phyloP scores from a whole-genome alignment of 2,797 vertebrate genomes.

The Sebastes steindachneri region DNA sequence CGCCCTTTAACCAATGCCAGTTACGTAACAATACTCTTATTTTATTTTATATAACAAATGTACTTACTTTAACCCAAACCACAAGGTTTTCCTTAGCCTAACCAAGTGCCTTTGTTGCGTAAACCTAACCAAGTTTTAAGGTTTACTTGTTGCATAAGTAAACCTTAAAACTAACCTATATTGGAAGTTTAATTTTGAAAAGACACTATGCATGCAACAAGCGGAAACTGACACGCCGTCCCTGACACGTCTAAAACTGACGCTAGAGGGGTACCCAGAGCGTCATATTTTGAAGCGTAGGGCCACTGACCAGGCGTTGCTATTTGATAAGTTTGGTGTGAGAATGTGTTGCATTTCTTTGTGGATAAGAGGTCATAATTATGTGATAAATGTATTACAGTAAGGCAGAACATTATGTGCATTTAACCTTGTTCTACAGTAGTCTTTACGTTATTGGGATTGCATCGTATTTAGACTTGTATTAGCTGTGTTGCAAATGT shows the following conservation, averaged over 20 bases:
- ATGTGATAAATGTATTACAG: neutral
- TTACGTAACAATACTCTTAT: neutral
- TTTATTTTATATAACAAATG: neutral
- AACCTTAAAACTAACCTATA: neutral
- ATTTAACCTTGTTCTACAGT: neutral
- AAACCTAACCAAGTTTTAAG: neutral
- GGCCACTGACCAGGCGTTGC: neutral
- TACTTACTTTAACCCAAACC: neutral
- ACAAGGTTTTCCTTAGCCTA: neutral
- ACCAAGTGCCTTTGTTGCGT: neutral
- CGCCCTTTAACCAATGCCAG: too few relatives aligned
- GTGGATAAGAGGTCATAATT: neutral
- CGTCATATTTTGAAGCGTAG: neutral
- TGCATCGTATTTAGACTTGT: neutral
- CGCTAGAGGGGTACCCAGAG: neutral
- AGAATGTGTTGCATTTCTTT: neutral
- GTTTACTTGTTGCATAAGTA: too few relatives aligned
- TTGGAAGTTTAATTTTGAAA: neutral
- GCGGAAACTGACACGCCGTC: neutral
- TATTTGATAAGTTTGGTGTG: too few relatives aligned
- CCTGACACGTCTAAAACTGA: too few relatives aligned
- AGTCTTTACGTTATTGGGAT: neutral
- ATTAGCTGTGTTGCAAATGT: neutral
- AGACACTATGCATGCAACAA: neutral
- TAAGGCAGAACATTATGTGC: neutral